Evolutionary conservation across 1,140 invertebrate species (phyloP), one percentile per base, ranked within the genome.

Genomic region (Melipona quadrifasciata): DNA sequence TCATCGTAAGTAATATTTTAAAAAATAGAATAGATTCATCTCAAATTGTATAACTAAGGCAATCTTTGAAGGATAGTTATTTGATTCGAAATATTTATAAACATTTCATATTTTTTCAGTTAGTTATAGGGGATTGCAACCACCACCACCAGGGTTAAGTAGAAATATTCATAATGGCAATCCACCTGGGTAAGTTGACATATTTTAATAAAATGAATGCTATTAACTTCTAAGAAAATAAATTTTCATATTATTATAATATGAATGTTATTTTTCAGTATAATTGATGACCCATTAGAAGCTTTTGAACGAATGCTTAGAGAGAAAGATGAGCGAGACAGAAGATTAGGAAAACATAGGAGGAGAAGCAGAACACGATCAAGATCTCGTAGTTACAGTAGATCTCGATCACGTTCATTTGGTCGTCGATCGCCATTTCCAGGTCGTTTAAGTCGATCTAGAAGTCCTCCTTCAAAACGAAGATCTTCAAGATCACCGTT

Each of bases 301-400:
- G 97, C 97, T 73, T 98, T 98, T 93, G 97, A 98, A 92, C 95
- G 97, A 86, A 97, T 98, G 94, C 95, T 98, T 85, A 95, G 97
- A 83, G 97, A 98, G 92, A 98, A 98, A 94, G 97, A 98, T 93
- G 96, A 97, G 92, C 94, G 96, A 61, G 96, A 96, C 80, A 94
- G 96, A 85, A 95, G 96, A 57, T 95, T 97, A 72, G 96, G 96
- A 82, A 95, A 96, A 75, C 95, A 96, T 81, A 95, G 96, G 27
- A 95, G 96, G 34, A 95, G 96, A 58, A 93, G 93, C 64, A 90
- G 93, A 87, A 94, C 91, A 55, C 92, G 94, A 80, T 94, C 95
- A 21, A 92, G 95, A 84, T 96, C 95, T 31, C 94, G 95, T 47
- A 96, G 95, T 90, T 95, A 95, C 65, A 95, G 94, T 61, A 89